Base-by-base conservation (phyloP, 2,113 vertebrate genomes). In the Hemibagrus wyckioides region DNA sequence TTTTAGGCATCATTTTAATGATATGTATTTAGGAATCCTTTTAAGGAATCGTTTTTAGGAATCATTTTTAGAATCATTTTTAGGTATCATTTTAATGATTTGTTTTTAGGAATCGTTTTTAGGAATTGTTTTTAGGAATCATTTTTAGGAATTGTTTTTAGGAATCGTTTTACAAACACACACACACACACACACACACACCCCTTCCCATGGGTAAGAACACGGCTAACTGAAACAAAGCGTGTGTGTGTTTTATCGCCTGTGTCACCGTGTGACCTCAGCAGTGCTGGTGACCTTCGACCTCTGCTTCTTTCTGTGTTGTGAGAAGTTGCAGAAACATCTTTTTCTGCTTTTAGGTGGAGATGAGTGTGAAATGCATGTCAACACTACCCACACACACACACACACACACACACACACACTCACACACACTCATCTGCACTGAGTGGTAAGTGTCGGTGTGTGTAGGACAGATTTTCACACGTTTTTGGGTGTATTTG, bases 261-360 rank as follows among this genome's bases (percentile, higher is more conserved):
- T 48, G 14, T 85, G 56, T 56, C 56, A 41, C 82, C 1, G 67
- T 28, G 39, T 56, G 52, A 76, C 84, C 82, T 73, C 57, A 9
- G 59, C 77, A 86, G 54, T 19, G n/a, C 21, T 23, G 52, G n/a
- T 79, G 75, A 89, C 50, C 86, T 88, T 83, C 80, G 39, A 85
- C 86, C 84, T 83, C 9, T 80, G 48, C 39, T 85, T 86, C 89
- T 67, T 85, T 88, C 84, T 82, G 83, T 82, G 63, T 75, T 87
- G 79, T 81, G 77, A 57, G 50, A 80, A 59, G 79, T 81, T 59
- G 30, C 54, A 80, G 79, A 57, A 59, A 81, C 54, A 81, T 82
- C 86, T 86, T 71, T 84, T 80, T 82, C 71, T 91, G 89, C 85
- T 89, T 71, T 75, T 90, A 85, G 5, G 30, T 71, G 1, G 39